A percentile compares a stretch with the other conserved stretches of the same genome.
Evolutionary conservation across 2,113 vertebrate species (phyloP).

Genomic region (Galeopterus variegatus): DNA sequence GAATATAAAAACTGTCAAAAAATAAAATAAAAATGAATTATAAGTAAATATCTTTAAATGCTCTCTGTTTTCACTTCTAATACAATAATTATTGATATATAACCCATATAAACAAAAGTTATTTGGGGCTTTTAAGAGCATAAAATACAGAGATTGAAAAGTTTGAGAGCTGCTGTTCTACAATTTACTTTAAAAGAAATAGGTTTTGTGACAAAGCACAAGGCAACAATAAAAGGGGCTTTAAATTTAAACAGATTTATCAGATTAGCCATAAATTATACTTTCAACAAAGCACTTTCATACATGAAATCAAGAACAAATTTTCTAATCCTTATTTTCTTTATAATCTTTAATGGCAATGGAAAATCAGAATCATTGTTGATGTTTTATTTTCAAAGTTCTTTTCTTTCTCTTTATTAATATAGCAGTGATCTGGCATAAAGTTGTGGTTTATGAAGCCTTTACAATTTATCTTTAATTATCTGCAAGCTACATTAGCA

Average conservation of each 20-base stretch:
- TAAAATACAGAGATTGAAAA: background rate
- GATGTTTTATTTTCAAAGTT: background rate
- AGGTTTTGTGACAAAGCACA: background rate
- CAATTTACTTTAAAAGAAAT: background rate
- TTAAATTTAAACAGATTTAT: background rate
- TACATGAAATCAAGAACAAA: background rate
- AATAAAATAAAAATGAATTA: background rate
- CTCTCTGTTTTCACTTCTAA: background rate
- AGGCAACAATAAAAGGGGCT: background rate
- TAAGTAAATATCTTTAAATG: background rate
- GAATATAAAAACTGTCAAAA: background rate
- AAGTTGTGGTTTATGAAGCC: background rate
- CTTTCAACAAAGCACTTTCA: conserved; percentile 45
- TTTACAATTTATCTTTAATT: background rate
- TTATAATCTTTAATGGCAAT: background rate
- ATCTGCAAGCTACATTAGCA: background rate
- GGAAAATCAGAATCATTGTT: background rate
- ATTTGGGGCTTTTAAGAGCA: background rate
- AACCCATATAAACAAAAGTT: background rate
- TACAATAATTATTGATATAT: background rate
- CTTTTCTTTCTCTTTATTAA: conserved; percentile 18
- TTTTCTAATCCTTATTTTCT: background rate
- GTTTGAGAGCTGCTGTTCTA: background rate
- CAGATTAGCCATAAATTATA: background rate
- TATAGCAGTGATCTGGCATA: background rate